These are phyloP conservation scores for Lasioglossum villosulum DNA, from an alignment of 2,888 invertebrate genomes.

Conservation along the genomic window DNA sequence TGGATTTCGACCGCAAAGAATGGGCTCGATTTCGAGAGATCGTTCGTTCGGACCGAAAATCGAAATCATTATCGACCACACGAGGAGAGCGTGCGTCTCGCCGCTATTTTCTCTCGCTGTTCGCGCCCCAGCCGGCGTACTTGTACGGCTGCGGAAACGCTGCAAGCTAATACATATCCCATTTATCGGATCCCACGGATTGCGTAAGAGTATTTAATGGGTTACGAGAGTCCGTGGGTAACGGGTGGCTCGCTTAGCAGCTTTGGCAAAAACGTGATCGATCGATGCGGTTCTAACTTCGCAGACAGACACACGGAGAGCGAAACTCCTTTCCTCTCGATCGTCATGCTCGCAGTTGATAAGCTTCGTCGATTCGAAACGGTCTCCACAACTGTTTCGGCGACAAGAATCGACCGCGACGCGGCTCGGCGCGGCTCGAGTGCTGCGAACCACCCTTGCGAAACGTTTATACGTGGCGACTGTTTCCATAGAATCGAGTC, in stretches of 20 bases:
- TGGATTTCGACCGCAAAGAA: not conserved
- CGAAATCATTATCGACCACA: not conserved
- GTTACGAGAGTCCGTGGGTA: slow-evolving; percentile 48
- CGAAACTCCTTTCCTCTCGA: not conserved
- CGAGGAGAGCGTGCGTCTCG: not conserved
- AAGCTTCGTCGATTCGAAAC: slow-evolving; percentile 70
- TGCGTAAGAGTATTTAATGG: slow-evolving; percentile 71
- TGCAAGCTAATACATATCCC: slow-evolving; percentile 58
- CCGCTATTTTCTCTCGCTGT: not conserved
- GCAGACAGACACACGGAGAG: not conserved
- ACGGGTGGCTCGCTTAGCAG: slow-evolving; percentile 39
- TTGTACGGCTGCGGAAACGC: slow-evolving; percentile 70
- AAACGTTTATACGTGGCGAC: slow-evolving; percentile 8
- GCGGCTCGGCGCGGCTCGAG: no score
- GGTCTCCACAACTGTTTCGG: slow-evolving; percentile 48
- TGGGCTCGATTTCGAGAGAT: not conserved
- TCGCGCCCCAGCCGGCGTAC: slow-evolving; percentile 33
- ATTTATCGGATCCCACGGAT: slow-evolving; percentile 74
- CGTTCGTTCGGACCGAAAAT: not conserved
- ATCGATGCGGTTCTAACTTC: slow-evolving; percentile 49
- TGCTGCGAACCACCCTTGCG: not conserved
- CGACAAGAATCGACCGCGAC: not conserved
- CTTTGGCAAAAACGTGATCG: slow-evolving; percentile 39
- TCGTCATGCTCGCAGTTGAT: slow-evolving; percentile 64
- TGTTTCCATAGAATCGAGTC: slow-evolving; percentile 40